A percentile compares a stretch with the other conserved stretches of the same genome.
phyloP scores from a whole-genome alignment of 2,888 invertebrate genomes.

The Apamea epomidion region DNA sequence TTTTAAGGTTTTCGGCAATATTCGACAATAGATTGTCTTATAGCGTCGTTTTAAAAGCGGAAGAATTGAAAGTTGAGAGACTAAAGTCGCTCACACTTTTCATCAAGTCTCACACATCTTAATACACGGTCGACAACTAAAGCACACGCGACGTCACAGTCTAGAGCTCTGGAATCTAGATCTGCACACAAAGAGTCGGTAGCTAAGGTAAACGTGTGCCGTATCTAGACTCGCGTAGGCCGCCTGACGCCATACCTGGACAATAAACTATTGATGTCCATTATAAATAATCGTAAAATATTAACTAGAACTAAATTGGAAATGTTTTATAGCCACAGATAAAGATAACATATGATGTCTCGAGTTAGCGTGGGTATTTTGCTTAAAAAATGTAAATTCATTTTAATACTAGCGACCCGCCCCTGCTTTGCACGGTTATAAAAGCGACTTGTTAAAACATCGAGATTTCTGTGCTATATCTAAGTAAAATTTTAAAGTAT shows the following conservation, averaged over 20 bases:
- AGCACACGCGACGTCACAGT: constrained; percentile 35
- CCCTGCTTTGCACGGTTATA: too few relatives aligned
- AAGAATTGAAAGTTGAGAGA: background rate
- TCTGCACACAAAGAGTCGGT: constrained; percentile 45
- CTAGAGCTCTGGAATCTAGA: constrained; percentile 31
- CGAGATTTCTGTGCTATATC: too few relatives aligned
- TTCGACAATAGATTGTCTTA: background rate
- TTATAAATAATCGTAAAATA: constrained; percentile 19
- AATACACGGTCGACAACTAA: background rate
- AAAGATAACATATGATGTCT: background rate
- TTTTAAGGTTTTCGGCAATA: background rate
- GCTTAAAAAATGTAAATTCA: background rate
- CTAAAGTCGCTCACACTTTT: background rate
- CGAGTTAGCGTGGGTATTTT: background rate
- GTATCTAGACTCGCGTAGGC: constrained; percentile 64
- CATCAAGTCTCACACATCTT: constrained; percentile 3
- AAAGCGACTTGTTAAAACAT: too few relatives aligned
- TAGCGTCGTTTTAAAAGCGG: background rate
- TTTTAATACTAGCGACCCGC: too few relatives aligned
- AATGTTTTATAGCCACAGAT: background rate
- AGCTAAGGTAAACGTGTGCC: constrained; percentile 69
- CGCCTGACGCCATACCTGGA: constrained; percentile 47
- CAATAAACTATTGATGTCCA: constrained; percentile 22
- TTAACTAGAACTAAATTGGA: constrained; percentile 9
- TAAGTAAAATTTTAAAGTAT: too few relatives aligned